phyloP scores from a whole-genome alignment of 2,888 invertebrate species.

The Leptinotarsa juncta region DNA sequence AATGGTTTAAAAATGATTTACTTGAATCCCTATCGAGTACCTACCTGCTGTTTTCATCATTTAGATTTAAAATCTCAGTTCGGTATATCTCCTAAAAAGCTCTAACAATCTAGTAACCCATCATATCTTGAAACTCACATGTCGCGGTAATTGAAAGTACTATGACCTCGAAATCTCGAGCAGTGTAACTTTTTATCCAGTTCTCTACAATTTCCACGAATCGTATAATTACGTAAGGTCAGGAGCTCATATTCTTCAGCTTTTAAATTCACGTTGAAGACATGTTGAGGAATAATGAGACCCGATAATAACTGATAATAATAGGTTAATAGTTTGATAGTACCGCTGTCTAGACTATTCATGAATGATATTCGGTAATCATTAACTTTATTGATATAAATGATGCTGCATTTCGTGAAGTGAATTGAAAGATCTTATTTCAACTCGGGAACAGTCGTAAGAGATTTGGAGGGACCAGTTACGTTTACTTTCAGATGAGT shows the following conservation, averaged over 20 bases:
- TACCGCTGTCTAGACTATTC: slow-evolving; percentile 32
- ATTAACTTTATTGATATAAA: slow-evolving; percentile 34
- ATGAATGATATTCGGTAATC: slow-evolving; percentile 27
- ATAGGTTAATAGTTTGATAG: slow-evolving; percentile 27
- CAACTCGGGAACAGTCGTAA: neutral
- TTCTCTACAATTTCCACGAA: slow-evolving; percentile 1
- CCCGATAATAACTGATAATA: slow-evolving; percentile 28
- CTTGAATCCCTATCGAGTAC: too few species aligned
- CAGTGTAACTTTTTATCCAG: neutral
- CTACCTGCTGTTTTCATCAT: too few species aligned
- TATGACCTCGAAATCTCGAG: neutral
- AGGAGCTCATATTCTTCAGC: slow-evolving; percentile 11
- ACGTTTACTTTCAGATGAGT: neutral
- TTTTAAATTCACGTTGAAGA: slow-evolving; percentile 18
- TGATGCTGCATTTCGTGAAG: slow-evolving; percentile 21
- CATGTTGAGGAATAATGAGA: slow-evolving; percentile 23
- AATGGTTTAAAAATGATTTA: too few species aligned
- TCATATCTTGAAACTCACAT: neutral
- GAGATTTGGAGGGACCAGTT: neutral
- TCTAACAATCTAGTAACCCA: neutral
- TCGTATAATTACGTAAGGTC: slow-evolving; percentile 19
- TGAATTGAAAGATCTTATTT: neutral
- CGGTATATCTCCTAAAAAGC: too few species aligned
- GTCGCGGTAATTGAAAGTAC: neutral
- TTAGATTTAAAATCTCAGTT: too few species aligned